Base-by-base conservation (phyloP, 1,140 invertebrate species). In the Sesamia nonagrioides region DNA sequence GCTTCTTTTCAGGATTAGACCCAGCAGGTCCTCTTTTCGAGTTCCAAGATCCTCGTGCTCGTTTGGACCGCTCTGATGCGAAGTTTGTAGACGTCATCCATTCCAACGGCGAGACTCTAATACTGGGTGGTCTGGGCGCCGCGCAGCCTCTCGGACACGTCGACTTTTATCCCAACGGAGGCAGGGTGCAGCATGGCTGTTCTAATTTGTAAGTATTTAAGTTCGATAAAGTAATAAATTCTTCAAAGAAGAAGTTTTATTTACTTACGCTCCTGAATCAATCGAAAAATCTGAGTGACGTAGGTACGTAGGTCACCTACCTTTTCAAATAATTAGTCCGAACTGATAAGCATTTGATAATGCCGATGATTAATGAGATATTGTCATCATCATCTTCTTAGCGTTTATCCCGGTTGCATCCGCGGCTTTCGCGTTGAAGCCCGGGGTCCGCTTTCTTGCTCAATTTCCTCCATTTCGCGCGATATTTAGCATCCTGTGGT, bases 51-150 rank as follows among this genome's bases (percentile, higher is more conserved):
- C 96, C 97, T 0, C 95, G 96, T 68, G 98, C 97, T 0, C 95
- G 98, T 0, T 92, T 99, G 56, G 98, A 99, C 88, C 96, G 97
- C 60, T 96, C 95, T 0, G 98, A 99, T 92, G 98, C 98, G 0
- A 96, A 97, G 52, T 99, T 99, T 90, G 98, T 99, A 0, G 99
- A 99, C 90, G 98, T 99, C 0, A 99, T 99, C 58, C 98, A 99
- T 89, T 98, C 98, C 13, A 99, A 99, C 90, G 98, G 98, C 0
- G 98, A 98, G 87, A 98, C 98, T 79, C 93, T 99, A 1, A 97
- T 98, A 40, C 94, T 98, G 52, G 98, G 98, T 0, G 97, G 97
- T 0, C 89, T 98, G 11, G 98, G 98, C 4, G 97, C 97, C 0
- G 97, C 97, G 94, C 97, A 98, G 89, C 97, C 98, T 0, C 97